A percentile compares a stretch with the other conserved stretches of the same genome.
phyloP scores from a whole-genome alignment of 2,797 vertebrate genomes.

The Bradypodion pumilum region DNA sequence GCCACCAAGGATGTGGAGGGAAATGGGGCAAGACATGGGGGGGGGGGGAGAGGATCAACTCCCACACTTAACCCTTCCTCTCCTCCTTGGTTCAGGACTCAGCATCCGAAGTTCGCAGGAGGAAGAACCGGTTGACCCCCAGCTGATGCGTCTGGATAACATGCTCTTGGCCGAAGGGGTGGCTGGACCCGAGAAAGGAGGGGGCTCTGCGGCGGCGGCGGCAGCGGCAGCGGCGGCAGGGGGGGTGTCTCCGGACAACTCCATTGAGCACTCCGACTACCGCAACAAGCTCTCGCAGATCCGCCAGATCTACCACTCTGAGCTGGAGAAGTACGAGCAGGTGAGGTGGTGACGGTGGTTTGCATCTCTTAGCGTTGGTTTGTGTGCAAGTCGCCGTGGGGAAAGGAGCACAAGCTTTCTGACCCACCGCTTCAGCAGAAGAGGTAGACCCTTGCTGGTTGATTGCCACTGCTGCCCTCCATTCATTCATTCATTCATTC shows the following conservation, averaged over 20 bases:
- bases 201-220: slow-evolving; percentile 87
- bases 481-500: too few species aligned
- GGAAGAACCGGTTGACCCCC: slow-evolving; percentile 91
- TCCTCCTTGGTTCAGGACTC: slow-evolving; percentile 75
- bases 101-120: slow-evolving; percentile 90
- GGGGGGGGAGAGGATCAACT: background rate
- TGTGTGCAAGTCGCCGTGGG: background rate
- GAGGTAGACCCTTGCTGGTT: too few species aligned
- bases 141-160: slow-evolving; percentile 92
- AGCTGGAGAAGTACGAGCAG: slow-evolving; percentile 97
- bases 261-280: slow-evolving; percentile 94
- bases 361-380: too few species aligned
- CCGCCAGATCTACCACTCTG: slow-evolving; percentile 93
- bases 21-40: background rate
- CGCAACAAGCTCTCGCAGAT: slow-evolving; percentile 95
- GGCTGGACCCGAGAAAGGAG: slow-evolving; percentile 90
- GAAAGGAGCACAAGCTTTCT: too few species aligned
- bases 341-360: slow-evolving; percentile 74
- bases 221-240: slow-evolving; percentile 90
- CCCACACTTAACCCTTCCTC: slow-evolving; percentile 13
- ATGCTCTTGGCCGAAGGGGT: slow-evolving; percentile 94
- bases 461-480: too few species aligned
- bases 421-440: too few species aligned
- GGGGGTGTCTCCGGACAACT: slow-evolving; percentile 87
- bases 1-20: background rate